Base-by-base conservation (phyloP, 2,888 invertebrate genomes). In the Electrophaes corylata region DNA sequence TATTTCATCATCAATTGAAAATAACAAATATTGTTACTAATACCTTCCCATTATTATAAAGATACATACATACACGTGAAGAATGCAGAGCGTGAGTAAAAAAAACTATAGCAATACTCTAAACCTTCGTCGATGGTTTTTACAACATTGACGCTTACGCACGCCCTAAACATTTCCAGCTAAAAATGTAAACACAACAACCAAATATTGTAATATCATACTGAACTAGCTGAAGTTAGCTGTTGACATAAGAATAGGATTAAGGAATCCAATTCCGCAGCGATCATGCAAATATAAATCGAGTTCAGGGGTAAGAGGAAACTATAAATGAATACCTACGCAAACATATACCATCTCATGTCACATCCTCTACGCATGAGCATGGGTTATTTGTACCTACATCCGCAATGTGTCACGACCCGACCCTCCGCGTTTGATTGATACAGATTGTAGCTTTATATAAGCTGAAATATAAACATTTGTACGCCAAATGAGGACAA, bases 391-490 rank as follows among this genome's bases (percentile, higher is more conserved):
- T 57, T 62, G 64, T 64, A 57, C 47, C 50, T 39, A 64, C 64
- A 62, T 60, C 62, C 66, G 62, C 64, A 55, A 64, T 60, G 43
- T 63, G 69, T 65, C 65, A 65, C 60, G 64, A 59, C 57, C 66
- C 65, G 55, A 49, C 65, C 64, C 57, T 47, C n/a, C 51, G 45
- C 60, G 54, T 65, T 60, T 62, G 65, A 67, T 67, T 64, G 67
- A 65, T 67, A 67, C 59, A 64, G 63, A 69, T 66, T 63, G 62
- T 45, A 47, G 60, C 40, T 60, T 63, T 58, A 53, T 49, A 57
- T 54, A 58, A 62, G 53, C 55, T 51, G 52, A 45, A 55, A 54
- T 57, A 46, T 48, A 56, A 45, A 50, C 55, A 59, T 20, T 45
- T 50, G 53, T 61, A 39, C 37, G 16, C 39, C 40, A 50, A 60